phyloP scores from a whole-genome alignment of 2,797 vertebrate genomes.

The Urocyon cinereoargenteus region DNA sequence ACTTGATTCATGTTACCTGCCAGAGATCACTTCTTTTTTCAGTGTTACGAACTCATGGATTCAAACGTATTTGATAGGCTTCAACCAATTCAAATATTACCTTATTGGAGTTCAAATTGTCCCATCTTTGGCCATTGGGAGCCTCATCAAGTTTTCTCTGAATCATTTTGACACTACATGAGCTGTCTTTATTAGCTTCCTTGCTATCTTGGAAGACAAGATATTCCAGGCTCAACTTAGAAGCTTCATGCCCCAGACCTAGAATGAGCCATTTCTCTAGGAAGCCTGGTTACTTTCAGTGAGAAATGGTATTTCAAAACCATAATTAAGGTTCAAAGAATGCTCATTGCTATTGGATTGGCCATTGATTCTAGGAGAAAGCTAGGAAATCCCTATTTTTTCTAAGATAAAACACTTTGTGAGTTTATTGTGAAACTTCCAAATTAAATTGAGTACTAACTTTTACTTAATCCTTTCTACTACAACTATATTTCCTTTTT shows the following conservation, averaged over 20 bases:
- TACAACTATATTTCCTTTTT: not conserved
- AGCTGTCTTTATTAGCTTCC: not conserved
- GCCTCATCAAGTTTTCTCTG: not conserved
- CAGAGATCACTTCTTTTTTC: not conserved
- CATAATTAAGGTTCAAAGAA: not conserved
- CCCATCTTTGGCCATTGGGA: not conserved
- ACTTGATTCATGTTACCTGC: not conserved
- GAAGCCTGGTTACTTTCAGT: not conserved
- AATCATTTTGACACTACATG: not conserved
- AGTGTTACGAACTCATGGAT: not conserved
- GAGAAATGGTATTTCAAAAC: not conserved
- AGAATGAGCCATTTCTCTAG: not conserved
- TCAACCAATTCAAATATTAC: not conserved
- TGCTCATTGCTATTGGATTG: not conserved
- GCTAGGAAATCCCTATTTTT: not conserved
- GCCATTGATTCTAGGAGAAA: not conserved
- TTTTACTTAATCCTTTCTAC: slow-evolving; percentile 25
- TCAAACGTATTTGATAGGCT: not conserved
- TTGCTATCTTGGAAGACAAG: not conserved
- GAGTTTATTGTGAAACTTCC: not conserved
- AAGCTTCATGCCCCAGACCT: not conserved
- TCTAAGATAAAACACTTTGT: not conserved
- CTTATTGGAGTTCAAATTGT: not conserved
- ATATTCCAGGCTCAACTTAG: not conserved
- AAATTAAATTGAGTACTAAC: slow-evolving; percentile 25